A percentile compares a stretch with the other conserved stretches of the same genome.
Conservation (phyloP, 64 coral and sea anemone genomes). For the Anthopleura sola region DNA sequence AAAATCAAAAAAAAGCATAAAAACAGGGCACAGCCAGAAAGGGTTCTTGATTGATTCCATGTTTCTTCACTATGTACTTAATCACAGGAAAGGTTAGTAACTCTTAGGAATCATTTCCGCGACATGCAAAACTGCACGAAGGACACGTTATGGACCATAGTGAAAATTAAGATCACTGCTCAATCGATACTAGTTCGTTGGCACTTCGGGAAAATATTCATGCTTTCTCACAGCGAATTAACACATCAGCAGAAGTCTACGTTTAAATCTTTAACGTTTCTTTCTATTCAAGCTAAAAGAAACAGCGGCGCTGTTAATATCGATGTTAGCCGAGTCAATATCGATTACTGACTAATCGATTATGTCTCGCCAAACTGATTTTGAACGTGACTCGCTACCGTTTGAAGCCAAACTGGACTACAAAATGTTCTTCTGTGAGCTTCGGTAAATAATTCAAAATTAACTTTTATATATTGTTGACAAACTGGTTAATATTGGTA, state of each 20-base stretch:
- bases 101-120: background rate
- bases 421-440: no score
- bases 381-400: background rate
- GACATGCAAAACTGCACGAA: constrained; percentile 4
- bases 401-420: background rate
- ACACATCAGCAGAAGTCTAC: no score
- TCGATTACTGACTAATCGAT: background rate
- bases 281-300: no score
- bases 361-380: background rate
- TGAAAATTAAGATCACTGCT: background rate
- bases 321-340: background rate
- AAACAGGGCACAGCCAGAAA: background rate
- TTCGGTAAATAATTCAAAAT: background rate
- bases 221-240: background rate
- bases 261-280: no score
- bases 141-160: background rate
- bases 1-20: no score
- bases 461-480: background rate
- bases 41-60: background rate
- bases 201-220: background rate
- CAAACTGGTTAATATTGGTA: no score
- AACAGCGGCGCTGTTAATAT: no score
- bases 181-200: background rate
- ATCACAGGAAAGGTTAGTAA: background rate
- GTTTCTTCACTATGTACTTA: background rate